Evolutionary conservation across 2,797 vertebrate species (phyloP).

Genomic region (Steatocranus sp.): DNA sequence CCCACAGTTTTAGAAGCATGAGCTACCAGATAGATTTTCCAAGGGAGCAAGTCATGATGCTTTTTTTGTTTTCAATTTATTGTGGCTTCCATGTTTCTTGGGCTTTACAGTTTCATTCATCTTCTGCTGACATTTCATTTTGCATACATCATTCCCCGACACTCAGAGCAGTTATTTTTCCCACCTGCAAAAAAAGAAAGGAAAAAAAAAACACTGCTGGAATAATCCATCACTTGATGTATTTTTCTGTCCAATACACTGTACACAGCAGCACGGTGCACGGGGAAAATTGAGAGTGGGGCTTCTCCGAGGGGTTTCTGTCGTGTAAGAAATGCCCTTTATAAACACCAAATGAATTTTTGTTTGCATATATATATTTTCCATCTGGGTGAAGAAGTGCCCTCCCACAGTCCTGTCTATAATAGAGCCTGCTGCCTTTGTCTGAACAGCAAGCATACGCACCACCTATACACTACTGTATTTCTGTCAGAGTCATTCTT

Average conservation of each 20-base stretch:
- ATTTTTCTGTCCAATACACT: slow-evolving; percentile 27
- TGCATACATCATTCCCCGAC: slow-evolving; percentile 51
- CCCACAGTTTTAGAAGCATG: neutral
- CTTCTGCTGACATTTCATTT: slow-evolving; percentile 45
- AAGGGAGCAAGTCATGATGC: neutral
- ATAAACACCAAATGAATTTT: neutral
- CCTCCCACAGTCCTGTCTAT: neutral
- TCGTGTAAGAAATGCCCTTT: slow-evolving; percentile 23
- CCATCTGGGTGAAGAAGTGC: slow-evolving; percentile 8
- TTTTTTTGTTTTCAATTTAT: slow-evolving; percentile 1
- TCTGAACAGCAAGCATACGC: neutral
- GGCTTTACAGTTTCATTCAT: slow-evolving; percentile 45
- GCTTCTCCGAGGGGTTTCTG: neutral
- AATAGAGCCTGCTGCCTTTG: neutral
- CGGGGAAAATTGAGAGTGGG: neutral
- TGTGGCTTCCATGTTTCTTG: slow-evolving; percentile 16
- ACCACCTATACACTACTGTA: neutral
- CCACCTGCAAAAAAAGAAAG: neutral
- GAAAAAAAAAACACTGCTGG: neutral
- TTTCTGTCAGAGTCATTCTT: neutral
- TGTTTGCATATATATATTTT: neutral
- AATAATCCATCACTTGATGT: slow-evolving; percentile 57
- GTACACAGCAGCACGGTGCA: neutral
- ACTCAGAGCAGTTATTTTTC: slow-evolving; percentile 31
- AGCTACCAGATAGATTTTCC: slow-evolving; percentile 10